Conservation (phyloP, 2,797 vertebrate genomes). For the Squalus acanthias region DNA sequence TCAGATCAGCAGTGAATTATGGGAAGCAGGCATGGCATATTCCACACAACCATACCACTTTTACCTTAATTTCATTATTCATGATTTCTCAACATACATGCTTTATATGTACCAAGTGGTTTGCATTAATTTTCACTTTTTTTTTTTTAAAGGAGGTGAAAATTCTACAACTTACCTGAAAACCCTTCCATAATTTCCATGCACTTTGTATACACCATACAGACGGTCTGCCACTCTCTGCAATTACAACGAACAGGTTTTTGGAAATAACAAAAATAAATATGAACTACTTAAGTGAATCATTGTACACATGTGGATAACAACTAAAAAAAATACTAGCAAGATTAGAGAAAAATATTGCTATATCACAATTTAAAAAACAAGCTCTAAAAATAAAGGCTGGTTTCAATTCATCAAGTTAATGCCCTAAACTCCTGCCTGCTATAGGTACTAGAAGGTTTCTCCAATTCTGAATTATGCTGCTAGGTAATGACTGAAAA, state of each 20-base stretch:
- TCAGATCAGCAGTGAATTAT: not conserved
- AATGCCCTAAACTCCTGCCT: not conserved
- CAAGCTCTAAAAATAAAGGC: not conserved
- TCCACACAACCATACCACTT: not conserved
- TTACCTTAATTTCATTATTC: not conserved
- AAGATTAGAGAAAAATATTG: conserved; percentile 3
- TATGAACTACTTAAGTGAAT: conserved; percentile 43
- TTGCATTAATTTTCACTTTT: not conserved
- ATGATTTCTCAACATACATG: not conserved
- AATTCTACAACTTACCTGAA: conserved; percentile 75
- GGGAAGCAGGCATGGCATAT: not conserved
- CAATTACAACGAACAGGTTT: conserved; percentile 42
- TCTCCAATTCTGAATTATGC: not conserved
- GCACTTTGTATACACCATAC: conserved; percentile 93
- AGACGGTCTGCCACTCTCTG: conserved; percentile 90
- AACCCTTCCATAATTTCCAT: conserved; percentile 92
- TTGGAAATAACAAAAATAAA: conserved; percentile 43
- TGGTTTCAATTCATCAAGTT: not conserved
- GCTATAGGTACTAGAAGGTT: not conserved
- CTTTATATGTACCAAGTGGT: not conserved
- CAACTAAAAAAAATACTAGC: not conserved
- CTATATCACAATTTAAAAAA: not conserved
- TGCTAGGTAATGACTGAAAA: not conserved
- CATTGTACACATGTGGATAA: not conserved
- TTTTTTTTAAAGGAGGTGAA: not conserved